Conservation (phyloP, 2,888 invertebrate species). For the Ctena decussata region DNA sequence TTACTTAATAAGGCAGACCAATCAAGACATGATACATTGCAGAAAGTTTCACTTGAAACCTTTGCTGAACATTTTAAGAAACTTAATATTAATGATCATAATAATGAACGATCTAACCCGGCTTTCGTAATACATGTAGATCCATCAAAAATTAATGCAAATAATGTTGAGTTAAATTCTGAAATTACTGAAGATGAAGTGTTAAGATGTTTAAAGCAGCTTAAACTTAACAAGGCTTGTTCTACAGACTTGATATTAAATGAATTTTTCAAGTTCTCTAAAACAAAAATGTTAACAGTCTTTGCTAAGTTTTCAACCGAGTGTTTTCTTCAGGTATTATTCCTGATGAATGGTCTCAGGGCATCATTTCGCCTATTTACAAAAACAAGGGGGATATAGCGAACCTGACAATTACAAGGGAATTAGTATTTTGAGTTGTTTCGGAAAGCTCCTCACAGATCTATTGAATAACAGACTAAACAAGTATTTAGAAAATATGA, state of each 20-base stretch:
- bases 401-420: neutral
- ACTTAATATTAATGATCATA: neutral
- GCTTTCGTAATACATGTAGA: too few species aligned
- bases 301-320: neutral
- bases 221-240: neutral
- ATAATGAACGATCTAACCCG: neutral
- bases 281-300: neutral
- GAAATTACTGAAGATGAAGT: neutral
- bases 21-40: neutral
- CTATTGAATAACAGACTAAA: neutral
- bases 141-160: neutral
- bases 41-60: neutral
- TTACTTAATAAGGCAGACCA: neutral
- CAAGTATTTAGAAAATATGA: slow-evolving; percentile 5
- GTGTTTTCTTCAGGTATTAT: neutral
- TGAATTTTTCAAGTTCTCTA: neutral
- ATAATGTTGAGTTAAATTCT: neutral
- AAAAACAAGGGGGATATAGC: neutral
- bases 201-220: neutral
- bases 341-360: neutral
- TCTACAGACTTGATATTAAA: too few species aligned
- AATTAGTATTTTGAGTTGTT: neutral
- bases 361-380: neutral
- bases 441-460: neutral
- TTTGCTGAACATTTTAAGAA: neutral